Evolutionary conservation across 30 jellyfish, hydroid and myxozoan species (phyloP).

Genomic region (Sanderia malayensis): DNA sequence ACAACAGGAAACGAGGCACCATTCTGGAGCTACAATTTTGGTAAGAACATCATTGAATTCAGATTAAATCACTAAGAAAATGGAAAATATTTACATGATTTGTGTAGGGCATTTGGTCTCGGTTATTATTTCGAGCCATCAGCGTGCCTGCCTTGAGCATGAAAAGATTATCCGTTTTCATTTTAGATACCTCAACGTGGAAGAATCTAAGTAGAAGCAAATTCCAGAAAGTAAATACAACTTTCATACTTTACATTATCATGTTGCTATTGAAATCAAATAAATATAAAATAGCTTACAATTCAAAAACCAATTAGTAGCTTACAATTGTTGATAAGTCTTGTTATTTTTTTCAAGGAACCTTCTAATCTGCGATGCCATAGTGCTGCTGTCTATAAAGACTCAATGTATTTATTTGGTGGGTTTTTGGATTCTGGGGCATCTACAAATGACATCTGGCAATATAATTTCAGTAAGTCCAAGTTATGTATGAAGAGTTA

Average conservation of each 20-base stretch:
- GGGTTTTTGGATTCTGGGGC: slow-evolving; percentile 46
- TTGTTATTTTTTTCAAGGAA: slow-evolving; percentile 13
- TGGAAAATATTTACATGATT: not conserved
- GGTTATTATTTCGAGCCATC: no score
- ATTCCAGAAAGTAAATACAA: slow-evolving; percentile 32
- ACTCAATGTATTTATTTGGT: slow-evolving; percentile 64
- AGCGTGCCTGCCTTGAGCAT: no score
- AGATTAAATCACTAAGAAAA: no score
- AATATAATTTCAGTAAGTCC: slow-evolving; percentile 42
- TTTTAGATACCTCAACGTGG: slow-evolving; percentile 39
- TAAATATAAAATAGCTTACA: no score
- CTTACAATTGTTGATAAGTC: not conserved
- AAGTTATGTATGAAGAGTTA: no score
- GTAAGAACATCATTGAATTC: slow-evolving; percentile 17
- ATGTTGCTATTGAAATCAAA: not conserved
- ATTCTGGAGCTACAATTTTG: slow-evolving; percentile 56
- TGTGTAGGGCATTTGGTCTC: not conserved
- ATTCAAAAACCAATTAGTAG: not conserved
- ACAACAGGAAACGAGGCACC: slow-evolving; percentile 35
- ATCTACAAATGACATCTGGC: slow-evolving; percentile 53
- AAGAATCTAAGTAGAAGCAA: slow-evolving; percentile 31
- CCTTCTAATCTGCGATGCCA: slow-evolving; percentile 58
- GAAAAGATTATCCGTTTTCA: no score
- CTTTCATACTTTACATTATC: not conserved
- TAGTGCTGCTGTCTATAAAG: slow-evolving; percentile 43